Evolutionary conservation across 2,888 invertebrate species (phyloP), one percentile per base, ranked within the genome.

Genomic region (Thalpophila matura): DNA sequence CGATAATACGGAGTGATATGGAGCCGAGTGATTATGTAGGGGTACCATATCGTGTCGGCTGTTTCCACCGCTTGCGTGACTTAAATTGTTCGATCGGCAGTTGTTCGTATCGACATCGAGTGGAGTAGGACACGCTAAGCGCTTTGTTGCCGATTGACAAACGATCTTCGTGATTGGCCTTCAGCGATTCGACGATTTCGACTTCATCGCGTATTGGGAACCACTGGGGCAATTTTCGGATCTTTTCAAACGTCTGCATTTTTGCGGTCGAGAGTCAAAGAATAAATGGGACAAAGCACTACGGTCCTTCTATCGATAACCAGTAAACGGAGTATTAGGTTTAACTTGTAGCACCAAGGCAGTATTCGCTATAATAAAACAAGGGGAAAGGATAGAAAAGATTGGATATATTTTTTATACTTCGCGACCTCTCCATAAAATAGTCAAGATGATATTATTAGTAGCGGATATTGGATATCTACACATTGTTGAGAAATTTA

Each of bases 111-210:
- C 88, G 83, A 86, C 82, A 84, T 91, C 84, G 86, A 91, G 91
- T 91, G 87, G 84, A 85, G 87, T 86, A 88, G 85, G 84, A 90
- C 91, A 92, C 89, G 91, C 89, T 84, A 90, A 87, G 82, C 86
- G 84, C 86, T 86, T 83, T 88, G 88, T 88, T 84, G 77, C 65
- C 79, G 84, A 88, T 86, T 87, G 89, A 88, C 87, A 89, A 90
- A 90, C 86, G 86, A 82, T 82, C 74, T 84, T 85, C 78, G 82
- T 83, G 87, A 88, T 89, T 89, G 87, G 83, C 87, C 86, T 84
- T 88, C 83, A 79, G 57, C 51, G 71, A 72, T 75, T 80, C 69
- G 73, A 73, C 68, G 61, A 80, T 81, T 84, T 83, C 73, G 74
- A 81, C 78, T 85, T 80, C 76, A 81, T 76, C 79, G 69, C 56